These are phyloP conservation scores for Botia almorhae DNA, from an alignment of 2,797 vertebrate species.

Conservation along the genomic window DNA sequence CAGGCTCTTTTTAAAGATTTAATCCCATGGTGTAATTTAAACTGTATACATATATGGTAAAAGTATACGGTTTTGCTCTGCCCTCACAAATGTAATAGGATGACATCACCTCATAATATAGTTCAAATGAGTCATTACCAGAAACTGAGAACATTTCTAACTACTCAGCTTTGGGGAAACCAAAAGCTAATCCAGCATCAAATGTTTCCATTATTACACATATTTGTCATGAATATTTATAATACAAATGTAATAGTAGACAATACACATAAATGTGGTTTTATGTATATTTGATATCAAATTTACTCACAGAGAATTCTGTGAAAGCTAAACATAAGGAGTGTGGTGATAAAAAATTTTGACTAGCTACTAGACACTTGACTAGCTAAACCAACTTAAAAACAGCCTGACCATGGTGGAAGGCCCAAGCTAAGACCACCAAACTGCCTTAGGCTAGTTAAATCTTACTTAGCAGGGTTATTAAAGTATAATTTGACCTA, in stretches of 20 bases:
- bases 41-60: not conserved
- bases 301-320: too few species aligned
- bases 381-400: not conserved
- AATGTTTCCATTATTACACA: too few species aligned
- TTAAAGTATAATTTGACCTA: not conserved
- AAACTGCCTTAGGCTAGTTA: not conserved
- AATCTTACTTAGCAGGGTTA: not conserved
- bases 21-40: not conserved
- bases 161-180: not conserved
- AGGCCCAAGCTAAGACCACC: not conserved
- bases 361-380: too few species aligned
- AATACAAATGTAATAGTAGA: too few species aligned
- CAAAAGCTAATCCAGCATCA: too few species aligned
- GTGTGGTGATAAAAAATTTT: too few species aligned
- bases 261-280: too few species aligned
- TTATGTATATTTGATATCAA: too few species aligned
- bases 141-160: not conserved
- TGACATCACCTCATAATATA: constrained; percentile 30
- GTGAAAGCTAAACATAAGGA: too few species aligned
- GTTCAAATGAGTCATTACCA: constrained; percentile 19
- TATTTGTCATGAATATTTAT: too few species aligned
- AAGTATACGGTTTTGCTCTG: constrained; percentile 3
- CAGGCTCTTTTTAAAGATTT: constrained; percentile 1
- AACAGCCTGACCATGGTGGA: not conserved
- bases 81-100: constrained; percentile 8